phyloP scores from a whole-genome alignment of 1,140 invertebrate species.

The Amphibalanus amphitrite region DNA sequence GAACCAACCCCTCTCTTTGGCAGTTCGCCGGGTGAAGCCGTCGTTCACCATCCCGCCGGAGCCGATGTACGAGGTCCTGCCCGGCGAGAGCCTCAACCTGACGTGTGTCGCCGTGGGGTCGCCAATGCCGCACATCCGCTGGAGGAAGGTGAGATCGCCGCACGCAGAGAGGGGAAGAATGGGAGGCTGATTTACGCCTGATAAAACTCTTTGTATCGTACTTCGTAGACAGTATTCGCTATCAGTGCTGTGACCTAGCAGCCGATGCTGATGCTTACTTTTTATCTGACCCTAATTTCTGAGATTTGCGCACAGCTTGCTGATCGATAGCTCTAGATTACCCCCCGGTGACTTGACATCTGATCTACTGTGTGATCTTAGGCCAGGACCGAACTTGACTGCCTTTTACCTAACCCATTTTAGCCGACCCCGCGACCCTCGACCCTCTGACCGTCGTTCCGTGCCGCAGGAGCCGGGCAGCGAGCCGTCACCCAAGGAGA shows the following conservation, averaged over 20 bases:
- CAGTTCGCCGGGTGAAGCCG: slow-evolving; percentile 81
- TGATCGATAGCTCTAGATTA: no score
- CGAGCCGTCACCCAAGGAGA: background rate
- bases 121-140: slow-evolving; percentile 93
- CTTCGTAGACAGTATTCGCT: background rate
- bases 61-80: slow-evolving; percentile 62
- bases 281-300: no score
- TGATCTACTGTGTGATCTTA: no score
- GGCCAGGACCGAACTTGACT: no score
- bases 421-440: no score
- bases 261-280: no score
- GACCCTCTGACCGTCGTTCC: no score
- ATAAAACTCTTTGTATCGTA: slow-evolving; percentile 4
- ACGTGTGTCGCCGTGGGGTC: slow-evolving; percentile 93
- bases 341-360: no score
- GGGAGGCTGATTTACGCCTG: slow-evolving; percentile 1
- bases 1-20: slow-evolving; percentile 22
- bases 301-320: no score
- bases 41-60: slow-evolving; percentile 84
- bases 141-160: slow-evolving; percentile 75
- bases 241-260: no score
- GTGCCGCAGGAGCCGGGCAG: background rate
- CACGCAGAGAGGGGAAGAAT: no score
- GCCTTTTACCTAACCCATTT: no score
- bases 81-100: slow-evolving; percentile 73